Evolutionary conservation across 2,113 vertebrate species (phyloP).

Genomic region (Bubo blakistoni): DNA sequence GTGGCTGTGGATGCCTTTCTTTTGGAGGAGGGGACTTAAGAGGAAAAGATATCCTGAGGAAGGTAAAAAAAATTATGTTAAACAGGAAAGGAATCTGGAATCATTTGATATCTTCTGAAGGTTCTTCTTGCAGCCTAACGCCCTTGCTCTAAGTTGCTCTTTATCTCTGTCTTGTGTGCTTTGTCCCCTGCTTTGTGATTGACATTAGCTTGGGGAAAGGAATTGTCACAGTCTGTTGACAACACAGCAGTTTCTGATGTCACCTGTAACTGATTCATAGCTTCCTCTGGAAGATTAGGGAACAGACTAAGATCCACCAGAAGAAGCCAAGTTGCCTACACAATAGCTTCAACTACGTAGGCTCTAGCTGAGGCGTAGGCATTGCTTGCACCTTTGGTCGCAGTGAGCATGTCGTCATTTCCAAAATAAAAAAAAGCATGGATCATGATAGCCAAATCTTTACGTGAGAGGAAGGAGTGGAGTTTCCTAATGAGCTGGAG

Average conservation of each 20-base stretch:
- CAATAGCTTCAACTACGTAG: not conserved
- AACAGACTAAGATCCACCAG: not conserved
- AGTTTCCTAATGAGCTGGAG: not conserved
- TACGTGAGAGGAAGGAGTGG: not conserved
- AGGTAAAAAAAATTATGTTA: not conserved
- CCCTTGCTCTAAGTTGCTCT: not conserved
- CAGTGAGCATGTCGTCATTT: not conserved
- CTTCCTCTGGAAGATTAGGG: not conserved
- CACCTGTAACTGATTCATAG: not conserved
- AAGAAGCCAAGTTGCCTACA: not conserved
- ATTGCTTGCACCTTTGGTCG: not conserved
- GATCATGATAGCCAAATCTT: not conserved
- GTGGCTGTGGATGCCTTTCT: not conserved
- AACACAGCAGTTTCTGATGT: accelerated
- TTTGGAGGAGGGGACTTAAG: not conserved
- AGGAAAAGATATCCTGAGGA: not conserved
- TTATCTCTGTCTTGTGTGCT: not conserved
- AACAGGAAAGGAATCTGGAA: not conserved
- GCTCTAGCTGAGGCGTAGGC: not conserved
- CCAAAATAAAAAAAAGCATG: not conserved
- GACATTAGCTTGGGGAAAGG: not conserved
- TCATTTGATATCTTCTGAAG: not conserved
- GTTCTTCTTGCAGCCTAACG: not conserved
- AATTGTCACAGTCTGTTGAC: not conserved
- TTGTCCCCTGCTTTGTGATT: not conserved